Percentiles rank a stretch among this genome's conserved stretches.
These are phyloP conservation scores for Eupithecia subumbrata DNA, from an alignment of 2,888 invertebrate species.

Conservation along the genomic window DNA sequence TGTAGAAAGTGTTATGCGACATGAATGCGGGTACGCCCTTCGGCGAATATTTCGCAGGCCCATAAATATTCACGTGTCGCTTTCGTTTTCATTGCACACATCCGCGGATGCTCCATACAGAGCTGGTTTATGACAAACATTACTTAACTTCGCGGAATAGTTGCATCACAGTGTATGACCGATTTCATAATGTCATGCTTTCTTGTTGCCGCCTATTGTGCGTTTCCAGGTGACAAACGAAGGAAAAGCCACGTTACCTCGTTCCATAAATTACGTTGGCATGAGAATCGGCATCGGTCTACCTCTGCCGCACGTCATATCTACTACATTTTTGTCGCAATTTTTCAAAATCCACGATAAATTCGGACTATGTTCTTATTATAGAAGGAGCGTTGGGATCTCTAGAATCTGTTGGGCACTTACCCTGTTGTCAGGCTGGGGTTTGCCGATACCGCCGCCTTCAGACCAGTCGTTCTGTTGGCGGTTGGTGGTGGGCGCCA, in stretches of 20 bases:
- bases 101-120: slow-evolving; percentile 52
- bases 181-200: slow-evolving; percentile 64
- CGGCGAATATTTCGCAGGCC: slow-evolving; percentile 79
- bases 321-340: not conserved
- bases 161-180: slow-evolving; percentile 64
- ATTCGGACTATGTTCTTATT: not conserved
- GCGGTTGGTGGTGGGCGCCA: slow-evolving; percentile 92
- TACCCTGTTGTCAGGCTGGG: slow-evolving; percentile 93
- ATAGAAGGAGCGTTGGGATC: not conserved
- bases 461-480: slow-evolving; percentile 95
- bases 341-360: not conserved
- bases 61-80: slow-evolving; percentile 78
- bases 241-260: slow-evolving; percentile 44
- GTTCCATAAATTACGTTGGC: slow-evolving; percentile 21
- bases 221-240: slow-evolving; percentile 36
- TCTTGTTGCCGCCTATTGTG: slow-evolving; percentile 51
- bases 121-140: slow-evolving; percentile 69
- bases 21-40: slow-evolving; percentile 81
- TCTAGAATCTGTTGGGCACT: slow-evolving; percentile 38
- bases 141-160: slow-evolving; percentile 72
- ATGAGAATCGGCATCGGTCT: slow-evolving; percentile 1
- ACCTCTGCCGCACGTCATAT: not conserved
- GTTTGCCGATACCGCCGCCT: slow-evolving; percentile 92
- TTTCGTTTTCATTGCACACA: slow-evolving; percentile 79
- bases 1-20: slow-evolving; percentile 76